A percentile compares a stretch with the other conserved stretches of the same genome.
phyloP scores from a whole-genome alignment of 2,797 vertebrate genomes.

The Carapus acus region DNA sequence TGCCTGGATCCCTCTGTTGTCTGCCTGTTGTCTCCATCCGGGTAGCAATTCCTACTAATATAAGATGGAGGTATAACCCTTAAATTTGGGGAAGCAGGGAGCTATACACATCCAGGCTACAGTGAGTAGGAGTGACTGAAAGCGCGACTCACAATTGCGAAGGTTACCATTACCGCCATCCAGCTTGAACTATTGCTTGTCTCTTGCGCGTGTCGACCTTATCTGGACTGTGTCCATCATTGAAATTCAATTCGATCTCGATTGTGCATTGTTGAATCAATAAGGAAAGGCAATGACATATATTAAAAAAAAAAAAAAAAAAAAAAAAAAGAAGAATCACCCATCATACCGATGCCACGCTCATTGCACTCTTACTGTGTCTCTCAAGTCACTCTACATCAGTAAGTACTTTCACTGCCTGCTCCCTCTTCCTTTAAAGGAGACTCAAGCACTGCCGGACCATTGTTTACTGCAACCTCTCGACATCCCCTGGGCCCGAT shows the following conservation, averaged over 20 bases:
- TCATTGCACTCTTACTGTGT: conserved; percentile 2
- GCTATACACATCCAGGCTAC: no score
- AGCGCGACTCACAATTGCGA: no score
- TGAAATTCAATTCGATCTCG: conserved; percentile 41
- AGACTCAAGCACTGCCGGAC: conserved; percentile 42
- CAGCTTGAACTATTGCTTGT: conserved; percentile 22
- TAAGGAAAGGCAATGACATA: no score
- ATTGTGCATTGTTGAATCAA: conserved; percentile 47
- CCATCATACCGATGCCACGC: conserved; percentile 34
- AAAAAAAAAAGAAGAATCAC: conserved; percentile 27
- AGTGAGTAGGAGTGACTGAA: no score
- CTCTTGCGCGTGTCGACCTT: not conserved
- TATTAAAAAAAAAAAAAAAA: conserved; percentile 30
- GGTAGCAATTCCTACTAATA: conserved; percentile 27
- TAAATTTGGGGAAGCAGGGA: not conserved
- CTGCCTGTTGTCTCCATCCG: conserved; percentile 44
- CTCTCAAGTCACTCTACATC: conserved; percentile 12
- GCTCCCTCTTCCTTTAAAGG: conserved; percentile 37
- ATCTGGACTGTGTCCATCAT: conserved; percentile 13
- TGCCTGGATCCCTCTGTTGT: conserved; percentile 48
- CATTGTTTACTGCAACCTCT: conserved; percentile 65
- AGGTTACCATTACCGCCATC: conserved; percentile 6
- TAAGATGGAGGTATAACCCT: conserved; percentile 13
- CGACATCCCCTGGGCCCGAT: conserved; percentile 58
- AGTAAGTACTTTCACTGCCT: conserved; percentile 34